phyloP scores from a whole-genome alignment of 2,113 vertebrate species.

The Leptosomus discolor region DNA sequence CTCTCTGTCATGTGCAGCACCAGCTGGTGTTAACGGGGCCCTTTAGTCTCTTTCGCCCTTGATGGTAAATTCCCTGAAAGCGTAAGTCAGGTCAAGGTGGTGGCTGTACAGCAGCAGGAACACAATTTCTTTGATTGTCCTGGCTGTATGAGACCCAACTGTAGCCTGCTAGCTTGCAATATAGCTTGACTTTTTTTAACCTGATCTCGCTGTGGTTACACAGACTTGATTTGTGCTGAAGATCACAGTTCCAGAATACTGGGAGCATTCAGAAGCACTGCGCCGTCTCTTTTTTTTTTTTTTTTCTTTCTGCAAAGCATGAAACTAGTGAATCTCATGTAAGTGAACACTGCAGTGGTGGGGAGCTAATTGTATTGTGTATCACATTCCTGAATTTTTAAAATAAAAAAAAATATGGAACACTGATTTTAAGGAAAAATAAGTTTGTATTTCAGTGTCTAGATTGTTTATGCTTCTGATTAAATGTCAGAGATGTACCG shows the following conservation, averaged over 20 bases:
- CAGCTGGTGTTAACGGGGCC: background rate
- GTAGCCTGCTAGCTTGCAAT: slow-evolving; percentile 21
- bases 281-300: background rate
- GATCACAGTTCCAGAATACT: background rate
- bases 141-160: slow-evolving; percentile 1
- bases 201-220: background rate
- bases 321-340: slow-evolving; percentile 32
- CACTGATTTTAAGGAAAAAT: slow-evolving; percentile 40
- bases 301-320: background rate
- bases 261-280: slow-evolving; percentile 29
- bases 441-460: slow-evolving; percentile 24
- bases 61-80: background rate
- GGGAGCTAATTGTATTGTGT: slow-evolving; percentile 54
- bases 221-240: slow-evolving; percentile 10
- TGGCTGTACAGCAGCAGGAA: slow-evolving; percentile 22
- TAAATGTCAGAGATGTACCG: background rate
- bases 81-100: background rate
- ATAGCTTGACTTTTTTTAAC: slow-evolving; percentile 23
- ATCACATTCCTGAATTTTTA: slow-evolving; percentile 61
- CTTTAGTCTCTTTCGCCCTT: background rate
- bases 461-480: background rate
- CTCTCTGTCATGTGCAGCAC: background rate
- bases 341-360: slow-evolving; percentile 31
- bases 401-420: slow-evolving; percentile 39
- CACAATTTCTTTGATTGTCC: background rate